These are phyloP conservation scores for Oscheius onirici DNA, from an alignment of 2,888 invertebrate genomes.

Conservation along the genomic window DNA sequence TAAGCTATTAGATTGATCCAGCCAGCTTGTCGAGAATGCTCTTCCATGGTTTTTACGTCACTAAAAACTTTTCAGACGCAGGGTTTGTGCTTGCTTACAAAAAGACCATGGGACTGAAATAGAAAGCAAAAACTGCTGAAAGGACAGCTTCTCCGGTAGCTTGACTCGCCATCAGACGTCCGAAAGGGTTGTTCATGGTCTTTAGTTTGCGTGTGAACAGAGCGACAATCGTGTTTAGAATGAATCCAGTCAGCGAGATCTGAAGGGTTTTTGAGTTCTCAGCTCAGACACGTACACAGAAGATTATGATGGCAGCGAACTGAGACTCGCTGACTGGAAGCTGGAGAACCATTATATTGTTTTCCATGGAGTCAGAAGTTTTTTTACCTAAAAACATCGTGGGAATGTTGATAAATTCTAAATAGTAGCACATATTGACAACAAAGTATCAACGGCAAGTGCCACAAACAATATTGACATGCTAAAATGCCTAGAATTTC, in stretches of 20 bases:
- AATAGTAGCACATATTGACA: no score
- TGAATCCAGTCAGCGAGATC: slow-evolving; percentile 19
- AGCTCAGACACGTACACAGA: not conserved
- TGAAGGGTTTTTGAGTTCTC: not conserved
- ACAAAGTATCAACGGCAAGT: no score
- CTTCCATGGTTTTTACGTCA: slow-evolving; percentile 2
- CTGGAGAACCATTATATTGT: not conserved
- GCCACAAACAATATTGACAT: no score
- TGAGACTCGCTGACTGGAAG: slow-evolving; percentile 3
- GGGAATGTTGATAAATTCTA: no score
- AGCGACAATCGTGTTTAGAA: slow-evolving; percentile 18
- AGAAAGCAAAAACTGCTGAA: slow-evolving; percentile 31
- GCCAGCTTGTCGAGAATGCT: slow-evolving; percentile 22
- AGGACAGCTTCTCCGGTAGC: slow-evolving; percentile 29
- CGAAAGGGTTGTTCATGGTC: slow-evolving; percentile 31
- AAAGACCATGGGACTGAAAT: slow-evolving; percentile 34
- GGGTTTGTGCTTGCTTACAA: slow-evolving; percentile 7
- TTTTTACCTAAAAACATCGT: no score
- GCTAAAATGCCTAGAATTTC: no score
- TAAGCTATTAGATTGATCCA: slow-evolving; percentile 27
- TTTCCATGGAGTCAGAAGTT: no score
- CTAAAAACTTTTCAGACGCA: not conserved
- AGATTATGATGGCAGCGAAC: slow-evolving; percentile 15
- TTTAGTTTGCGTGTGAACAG: slow-evolving; percentile 9
- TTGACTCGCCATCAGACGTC: slow-evolving; percentile 29